Base-by-base conservation (phyloP, 2,888 invertebrate genomes). In the Deilephila porcellus region DNA sequence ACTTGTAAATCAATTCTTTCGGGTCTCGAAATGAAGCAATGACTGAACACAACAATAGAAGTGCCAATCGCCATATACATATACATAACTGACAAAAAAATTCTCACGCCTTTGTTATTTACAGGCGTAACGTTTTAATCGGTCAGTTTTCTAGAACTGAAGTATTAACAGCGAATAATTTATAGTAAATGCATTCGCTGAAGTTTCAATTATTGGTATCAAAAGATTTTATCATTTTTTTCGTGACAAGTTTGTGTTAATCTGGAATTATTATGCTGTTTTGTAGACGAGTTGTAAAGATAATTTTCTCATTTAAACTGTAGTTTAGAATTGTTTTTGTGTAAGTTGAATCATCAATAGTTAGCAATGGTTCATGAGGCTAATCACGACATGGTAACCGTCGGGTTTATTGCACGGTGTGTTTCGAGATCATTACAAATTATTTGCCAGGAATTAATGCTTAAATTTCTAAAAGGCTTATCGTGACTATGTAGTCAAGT, bases 21-120 rank as follows among this genome's bases (percentile, higher is more conserved):
- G 17, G 56, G 56, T n/a, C 56, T 56, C 45, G 45, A 45, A 45
- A 45, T 45, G 56, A 17, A 56, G 6, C n/a, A 56, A 56, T 56
- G n/a, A n/a, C 4, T 5, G 3, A 56, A 6, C n/a, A n/a, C 7
- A 56, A 56, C 56, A 56, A 56, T 56, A 56, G 56, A 56, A 56
- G n/a, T 56, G 56, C 56, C 45, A 45, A 45, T 45, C 14, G 11
- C 45, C 17, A 56, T 56, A 56, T 56, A 25, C 25, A 25, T 25
- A 25, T 1, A 56, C 56, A 56, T 56, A 56, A 56, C 56, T n/a
- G 19, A n/a, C n/a, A n/a, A n/a, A 56, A 56, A 56, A 5, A 56
- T 56, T 56, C 56, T 56, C 56, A 56, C 56, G 56, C 19, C 56
- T 56, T 56, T 56, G 45, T 56, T 56, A 56, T 56, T 56, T 56